phyloP scores from a whole-genome alignment of 2,113 vertebrate species.

The Hylia prasina region DNA sequence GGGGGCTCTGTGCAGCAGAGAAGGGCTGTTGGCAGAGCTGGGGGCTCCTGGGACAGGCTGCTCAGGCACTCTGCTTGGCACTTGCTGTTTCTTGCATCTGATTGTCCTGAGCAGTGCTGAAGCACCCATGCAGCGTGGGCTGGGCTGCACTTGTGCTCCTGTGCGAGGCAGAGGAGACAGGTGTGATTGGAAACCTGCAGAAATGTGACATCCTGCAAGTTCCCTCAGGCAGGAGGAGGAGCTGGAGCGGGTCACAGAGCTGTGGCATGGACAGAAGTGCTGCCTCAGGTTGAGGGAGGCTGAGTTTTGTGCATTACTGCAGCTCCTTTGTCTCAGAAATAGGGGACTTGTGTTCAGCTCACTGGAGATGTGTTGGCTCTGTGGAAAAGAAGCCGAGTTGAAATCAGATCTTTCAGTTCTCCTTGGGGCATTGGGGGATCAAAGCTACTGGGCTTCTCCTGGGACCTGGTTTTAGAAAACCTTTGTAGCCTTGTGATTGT shows the following conservation, averaged over 20 bases:
- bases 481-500: not conserved
- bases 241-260: not conserved
- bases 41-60: not conserved
- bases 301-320: not conserved
- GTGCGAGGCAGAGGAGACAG: not conserved
- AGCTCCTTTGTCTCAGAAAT: not conserved
- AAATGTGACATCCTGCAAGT: not conserved
- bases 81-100: fast-evolving
- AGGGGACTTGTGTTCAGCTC: not conserved
- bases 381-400: not conserved
- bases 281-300: not conserved
- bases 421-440: not conserved
- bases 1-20: not conserved
- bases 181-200: not conserved
- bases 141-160: not conserved
- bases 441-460: not conserved
- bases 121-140: fast-evolving
- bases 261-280: not conserved
- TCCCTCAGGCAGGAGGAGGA: not conserved
- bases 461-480: not conserved
- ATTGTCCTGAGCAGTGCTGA: not conserved
- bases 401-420: not conserved
- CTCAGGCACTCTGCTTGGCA: not conserved
- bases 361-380: not conserved
- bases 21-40: fast-evolving